These are phyloP conservation scores for Limanda limanda DNA, from an alignment of 2,113 vertebrate species.

Conservation along the genomic window DNA sequence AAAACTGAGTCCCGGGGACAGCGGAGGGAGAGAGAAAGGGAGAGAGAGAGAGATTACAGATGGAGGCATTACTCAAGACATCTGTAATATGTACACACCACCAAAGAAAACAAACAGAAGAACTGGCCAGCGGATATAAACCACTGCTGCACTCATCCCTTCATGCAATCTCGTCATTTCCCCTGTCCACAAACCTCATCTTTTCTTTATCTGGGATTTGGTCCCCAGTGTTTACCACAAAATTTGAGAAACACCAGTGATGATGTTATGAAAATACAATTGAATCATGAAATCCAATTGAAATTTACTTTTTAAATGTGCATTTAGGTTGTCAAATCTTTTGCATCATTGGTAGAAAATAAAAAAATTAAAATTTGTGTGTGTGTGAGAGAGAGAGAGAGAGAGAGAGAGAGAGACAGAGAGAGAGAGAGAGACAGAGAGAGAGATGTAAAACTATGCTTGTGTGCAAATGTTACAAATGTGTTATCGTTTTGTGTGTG, in stretches of 20 bases:
- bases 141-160: conserved; percentile 46
- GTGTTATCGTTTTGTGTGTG: conserved; percentile 22
- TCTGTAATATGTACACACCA: conserved; percentile 82
- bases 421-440: background rate
- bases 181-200: conserved; percentile 1
- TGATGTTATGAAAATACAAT: too few species aligned
- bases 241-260: too few species aligned
- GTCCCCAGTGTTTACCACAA: too few species aligned
- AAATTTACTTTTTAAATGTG: background rate
- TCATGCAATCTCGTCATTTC: conserved; percentile 26
- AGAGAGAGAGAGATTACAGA: conserved; percentile 75
- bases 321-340: background rate
- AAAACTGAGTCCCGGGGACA: conserved; percentile 77
- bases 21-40: conserved; percentile 60
- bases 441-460: conserved; percentile 8
- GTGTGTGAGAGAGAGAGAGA: background rate
- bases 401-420: background rate
- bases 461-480: conserved; percentile 7
- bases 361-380: background rate
- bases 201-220: conserved; percentile 10
- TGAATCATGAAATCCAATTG: too few species aligned
- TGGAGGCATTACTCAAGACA: conserved; percentile 79
- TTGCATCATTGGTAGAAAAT: background rate
- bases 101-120: conserved; percentile 74
- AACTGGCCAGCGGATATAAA: conserved; percentile 68